A percentile compares a stretch with the other conserved stretches of the same genome.
These are phyloP conservation scores for Scaptomyza montana DNA, from an alignment of 1,140 invertebrate species.

Conservation along the genomic window DNA sequence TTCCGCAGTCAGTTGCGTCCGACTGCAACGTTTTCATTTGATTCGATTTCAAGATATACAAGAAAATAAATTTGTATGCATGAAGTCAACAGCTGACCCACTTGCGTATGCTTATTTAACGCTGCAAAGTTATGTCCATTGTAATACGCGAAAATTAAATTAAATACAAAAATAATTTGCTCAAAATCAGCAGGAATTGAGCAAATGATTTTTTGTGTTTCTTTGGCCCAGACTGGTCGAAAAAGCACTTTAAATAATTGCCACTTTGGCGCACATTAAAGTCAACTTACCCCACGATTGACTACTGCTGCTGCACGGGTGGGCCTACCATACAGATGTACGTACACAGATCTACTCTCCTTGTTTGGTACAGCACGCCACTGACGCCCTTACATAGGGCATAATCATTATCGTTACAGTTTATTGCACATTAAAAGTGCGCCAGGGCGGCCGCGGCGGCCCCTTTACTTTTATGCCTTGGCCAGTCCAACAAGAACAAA, in stretches of 20 bases:
- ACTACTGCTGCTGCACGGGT: conserved; percentile 67
- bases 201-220: conserved; percentile 56
- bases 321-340: conserved; percentile 33
- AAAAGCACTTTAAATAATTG: conserved; percentile 78
- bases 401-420: conserved; percentile 81
- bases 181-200: conserved; percentile 58
- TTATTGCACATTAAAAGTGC: conserved; percentile 80
- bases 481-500: conserved; percentile 48
- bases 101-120: neutral
- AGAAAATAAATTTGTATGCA: neutral
- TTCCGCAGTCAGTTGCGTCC: too few relatives aligned
- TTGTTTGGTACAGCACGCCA: neutral
- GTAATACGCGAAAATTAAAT: conserved; percentile 65
- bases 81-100: conserved; percentile 5
- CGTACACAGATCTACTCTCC: neutral
- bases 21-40: too few relatives aligned
- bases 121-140: conserved; percentile 4
- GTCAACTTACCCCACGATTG: conserved; percentile 77
- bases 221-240: conserved; percentile 25
- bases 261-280: conserved; percentile 80
- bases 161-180: conserved; percentile 77
- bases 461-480: conserved; percentile 68
- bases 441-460: conserved; percentile 40
- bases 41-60: too few relatives aligned
- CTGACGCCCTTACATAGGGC: conserved; percentile 53